Evolutionary conservation across 2,888 invertebrate genomes (phyloP).

Genomic region (Timema podura): DNA sequence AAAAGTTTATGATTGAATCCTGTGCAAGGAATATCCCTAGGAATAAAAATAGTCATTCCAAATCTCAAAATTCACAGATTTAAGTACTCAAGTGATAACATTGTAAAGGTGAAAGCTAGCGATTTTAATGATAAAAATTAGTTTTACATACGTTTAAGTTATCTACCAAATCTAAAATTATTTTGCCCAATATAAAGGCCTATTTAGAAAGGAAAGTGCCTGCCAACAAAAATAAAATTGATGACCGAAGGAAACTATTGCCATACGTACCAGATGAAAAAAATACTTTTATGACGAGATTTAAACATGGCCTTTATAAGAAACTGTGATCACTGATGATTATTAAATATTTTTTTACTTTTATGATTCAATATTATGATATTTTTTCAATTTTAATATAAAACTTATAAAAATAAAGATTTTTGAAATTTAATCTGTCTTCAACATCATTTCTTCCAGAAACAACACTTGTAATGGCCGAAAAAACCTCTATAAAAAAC

Average conservation of each 20-base stretch:
- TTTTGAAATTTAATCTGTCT: not conserved
- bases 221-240: not conserved
- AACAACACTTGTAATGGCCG: not conserved
- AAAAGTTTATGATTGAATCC: not conserved
- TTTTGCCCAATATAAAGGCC: not conserved
- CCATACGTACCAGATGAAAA: not conserved
- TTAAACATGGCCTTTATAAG: too few species aligned
- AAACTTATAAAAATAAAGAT: not conserved
- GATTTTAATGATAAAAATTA: not conserved
- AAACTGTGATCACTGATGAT: not conserved
- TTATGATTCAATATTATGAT: not conserved
- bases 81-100: not conserved
- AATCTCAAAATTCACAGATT: not conserved
- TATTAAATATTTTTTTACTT: not conserved
- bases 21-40: conserved; percentile 2
- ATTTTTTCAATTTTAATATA: not conserved
- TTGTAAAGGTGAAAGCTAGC: not conserved
- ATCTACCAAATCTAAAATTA: not conserved
- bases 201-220: not conserved
- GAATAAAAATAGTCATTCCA: not conserved
- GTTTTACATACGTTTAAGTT: not conserved
- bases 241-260: not conserved
- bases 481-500: not conserved
- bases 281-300: too few species aligned
- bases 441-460: not conserved